Conservation (phyloP, 2,888 invertebrate species). For the Microdon myrmicae region DNA sequence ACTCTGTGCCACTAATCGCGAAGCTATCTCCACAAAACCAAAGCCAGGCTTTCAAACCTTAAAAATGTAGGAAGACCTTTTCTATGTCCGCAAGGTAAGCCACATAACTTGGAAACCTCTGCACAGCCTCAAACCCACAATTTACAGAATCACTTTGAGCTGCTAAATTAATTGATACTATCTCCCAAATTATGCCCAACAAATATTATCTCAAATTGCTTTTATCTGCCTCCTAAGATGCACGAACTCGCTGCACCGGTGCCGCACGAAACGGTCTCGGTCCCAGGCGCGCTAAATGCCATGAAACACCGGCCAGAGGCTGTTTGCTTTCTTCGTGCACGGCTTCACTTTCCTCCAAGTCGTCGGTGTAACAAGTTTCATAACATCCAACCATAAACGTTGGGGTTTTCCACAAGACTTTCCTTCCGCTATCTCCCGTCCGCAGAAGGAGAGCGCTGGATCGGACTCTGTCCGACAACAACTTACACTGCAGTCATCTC, state of each 20-base stretch:
- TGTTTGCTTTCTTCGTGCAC: slow-evolving; percentile 2
- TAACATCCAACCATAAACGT: slow-evolving; percentile 21
- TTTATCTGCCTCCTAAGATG: slow-evolving; percentile 31
- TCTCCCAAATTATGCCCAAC: slow-evolving; percentile 37
- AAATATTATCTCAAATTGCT: slow-evolving; percentile 38
- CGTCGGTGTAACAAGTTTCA: slow-evolving; percentile 8
- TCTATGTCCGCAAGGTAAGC: no score
- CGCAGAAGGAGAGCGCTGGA: slow-evolving; percentile 14
- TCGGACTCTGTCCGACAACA: slow-evolving; percentile 16
- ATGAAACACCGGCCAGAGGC: slow-evolving; percentile 22
- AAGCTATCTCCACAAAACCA: no score
- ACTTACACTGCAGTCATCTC: slow-evolving; percentile 10
- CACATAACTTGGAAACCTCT: no score
- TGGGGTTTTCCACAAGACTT: slow-evolving; percentile 9
- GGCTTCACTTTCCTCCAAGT: not conserved
- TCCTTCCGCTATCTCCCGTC: not conserved
- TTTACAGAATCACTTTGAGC: no score
- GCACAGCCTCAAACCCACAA: no score
- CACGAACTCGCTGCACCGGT: slow-evolving; percentile 22
- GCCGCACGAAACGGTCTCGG: slow-evolving; percentile 13
- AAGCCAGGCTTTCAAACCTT: no score
- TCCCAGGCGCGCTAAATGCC: slow-evolving; percentile 21
- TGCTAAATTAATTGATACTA: slow-evolving; percentile 39
- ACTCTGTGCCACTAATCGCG: no score
- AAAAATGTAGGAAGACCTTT: no score